Evolutionary conservation across 2,888 invertebrate genomes (phyloP), one percentile per base, ranked within the genome.

Genomic region (Mythimna vitellina): DNA sequence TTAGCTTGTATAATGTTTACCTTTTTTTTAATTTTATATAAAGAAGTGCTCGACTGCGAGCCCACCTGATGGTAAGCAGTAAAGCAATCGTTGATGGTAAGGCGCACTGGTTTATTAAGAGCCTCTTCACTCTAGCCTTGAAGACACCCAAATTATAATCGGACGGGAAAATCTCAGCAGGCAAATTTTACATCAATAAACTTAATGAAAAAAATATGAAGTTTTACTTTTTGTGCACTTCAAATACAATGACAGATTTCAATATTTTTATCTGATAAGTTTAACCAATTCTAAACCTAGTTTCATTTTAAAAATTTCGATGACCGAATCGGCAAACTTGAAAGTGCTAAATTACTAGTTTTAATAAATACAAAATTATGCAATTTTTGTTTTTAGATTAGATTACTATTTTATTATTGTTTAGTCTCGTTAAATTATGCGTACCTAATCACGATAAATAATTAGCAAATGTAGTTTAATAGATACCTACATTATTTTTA

Each of bases 241-340:
- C 49, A 66, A 78, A 8, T 64, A 35, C 51, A 64, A 60, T 51
- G 35, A 12, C 20, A 17, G 8, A 20, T 42, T 65, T 62, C 1
- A 29, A 58, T 0, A 25, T 35, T 57, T 0, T 14, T 81, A 65
- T 70, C 58, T 54, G 38, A 62, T 65, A 35, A 64, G 54, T 3
- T 56, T 69, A 46, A 46, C 46, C 46, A 20, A 46, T 17, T 46
- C 17, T 46, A 17, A 9, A 6, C 10, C 9, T 14, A 5, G 7
- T 49, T 49, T 20, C 17, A 49, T 7, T 17, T 35, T 29, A 0
- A 29, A 42, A 58, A 74, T 29, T 0, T 60, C 20, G 29, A 38
- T 35, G 1, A 14, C 14, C 17, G 6, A 46, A 29, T 63, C 82
- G 64, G 81, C 29, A 20, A 70, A 51, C 25, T 54, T 70, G 7